Percentiles rank a stretch among this genome's conserved stretches.
Conservation (phyloP, 2,113 vertebrate genomes). For the Rissa tridactyla region DNA sequence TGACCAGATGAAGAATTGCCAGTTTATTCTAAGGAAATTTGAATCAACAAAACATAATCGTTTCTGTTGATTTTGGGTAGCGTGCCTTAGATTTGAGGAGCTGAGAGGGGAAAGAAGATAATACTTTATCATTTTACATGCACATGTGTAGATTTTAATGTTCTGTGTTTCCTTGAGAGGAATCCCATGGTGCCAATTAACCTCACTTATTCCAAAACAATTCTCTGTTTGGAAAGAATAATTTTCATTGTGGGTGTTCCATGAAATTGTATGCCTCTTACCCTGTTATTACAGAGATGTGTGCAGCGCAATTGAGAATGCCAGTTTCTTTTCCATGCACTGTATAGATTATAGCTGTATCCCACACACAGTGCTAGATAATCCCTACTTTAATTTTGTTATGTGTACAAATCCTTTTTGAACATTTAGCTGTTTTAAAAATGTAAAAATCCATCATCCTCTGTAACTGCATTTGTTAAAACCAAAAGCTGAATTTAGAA, state of each 20-base stretch:
- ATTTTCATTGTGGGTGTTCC: constrained; percentile 96
- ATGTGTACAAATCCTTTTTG: constrained; percentile 71
- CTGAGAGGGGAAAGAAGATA: constrained; percentile 72
- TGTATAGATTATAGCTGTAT: constrained; percentile 73
- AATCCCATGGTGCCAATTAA: constrained; percentile 93
- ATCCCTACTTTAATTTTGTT: constrained; percentile 76
- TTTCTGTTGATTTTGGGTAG: constrained; percentile 81
- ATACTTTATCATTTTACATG: constrained; percentile 83
- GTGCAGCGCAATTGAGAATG: constrained; percentile 72
- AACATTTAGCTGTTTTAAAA: constrained; percentile 67
- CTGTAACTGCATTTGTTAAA: constrained; percentile 64
- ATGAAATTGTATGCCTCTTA: constrained; percentile 82
- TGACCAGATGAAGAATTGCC: constrained; percentile 72
- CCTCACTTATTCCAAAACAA: constrained; percentile 92
- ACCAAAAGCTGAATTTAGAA: constrained; percentile 68
- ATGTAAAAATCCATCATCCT: constrained; percentile 66
- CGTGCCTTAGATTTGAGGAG: constrained; percentile 73
- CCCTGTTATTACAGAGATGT: constrained; percentile 82
- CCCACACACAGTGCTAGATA: constrained; percentile 81
- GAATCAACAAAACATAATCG: constrained; percentile 81
- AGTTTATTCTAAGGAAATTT: constrained; percentile 77
- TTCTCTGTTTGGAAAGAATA: constrained; percentile 86
- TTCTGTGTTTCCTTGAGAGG: constrained; percentile 88
- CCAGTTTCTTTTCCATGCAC: constrained; percentile 73
- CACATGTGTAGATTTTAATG: constrained; percentile 89